phyloP scores from a whole-genome alignment of 1,140 invertebrate genomes.

The Sarcophaga peregrina region DNA sequence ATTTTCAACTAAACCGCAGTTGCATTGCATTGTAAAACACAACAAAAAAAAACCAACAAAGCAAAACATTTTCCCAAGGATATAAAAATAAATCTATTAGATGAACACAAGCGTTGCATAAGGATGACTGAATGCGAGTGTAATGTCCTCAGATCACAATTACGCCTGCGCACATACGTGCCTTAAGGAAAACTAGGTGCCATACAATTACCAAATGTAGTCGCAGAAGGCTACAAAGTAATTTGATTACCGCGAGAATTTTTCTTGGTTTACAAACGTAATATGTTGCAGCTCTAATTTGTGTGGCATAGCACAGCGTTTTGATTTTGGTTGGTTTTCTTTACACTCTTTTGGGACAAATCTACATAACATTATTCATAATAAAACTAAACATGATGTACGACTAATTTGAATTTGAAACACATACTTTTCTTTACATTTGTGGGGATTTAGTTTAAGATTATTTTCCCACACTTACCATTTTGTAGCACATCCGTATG shows the following conservation, averaged over 20 bases:
- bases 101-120: neutral
- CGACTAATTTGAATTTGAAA: constrained; percentile 40
- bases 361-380: constrained; percentile 22
- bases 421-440: constrained; percentile 14
- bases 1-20: constrained; percentile 10
- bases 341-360: neutral
- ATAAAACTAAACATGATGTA: constrained; percentile 40
- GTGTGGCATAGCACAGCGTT: neutral
- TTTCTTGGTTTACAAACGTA: neutral
- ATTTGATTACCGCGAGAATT: constrained; percentile 41
- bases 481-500: constrained; percentile 26
- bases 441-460: neutral
- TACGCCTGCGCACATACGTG: constrained; percentile 36
- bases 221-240: neutral
- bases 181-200: constrained; percentile 20
- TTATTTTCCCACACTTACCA: constrained; percentile 31
- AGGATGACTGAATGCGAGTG: neutral
- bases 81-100: constrained; percentile 29
- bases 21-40: neutral
- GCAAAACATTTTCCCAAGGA: constrained; percentile 30
- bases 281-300: neutral
- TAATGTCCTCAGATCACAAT: constrained; percentile 33
- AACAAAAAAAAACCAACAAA: neutral
- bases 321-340: neutral
- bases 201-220: constrained; percentile 20